Evolutionary conservation across 2,113 vertebrate species (phyloP).

Genomic region (Gadus macrocephalus): DNA sequence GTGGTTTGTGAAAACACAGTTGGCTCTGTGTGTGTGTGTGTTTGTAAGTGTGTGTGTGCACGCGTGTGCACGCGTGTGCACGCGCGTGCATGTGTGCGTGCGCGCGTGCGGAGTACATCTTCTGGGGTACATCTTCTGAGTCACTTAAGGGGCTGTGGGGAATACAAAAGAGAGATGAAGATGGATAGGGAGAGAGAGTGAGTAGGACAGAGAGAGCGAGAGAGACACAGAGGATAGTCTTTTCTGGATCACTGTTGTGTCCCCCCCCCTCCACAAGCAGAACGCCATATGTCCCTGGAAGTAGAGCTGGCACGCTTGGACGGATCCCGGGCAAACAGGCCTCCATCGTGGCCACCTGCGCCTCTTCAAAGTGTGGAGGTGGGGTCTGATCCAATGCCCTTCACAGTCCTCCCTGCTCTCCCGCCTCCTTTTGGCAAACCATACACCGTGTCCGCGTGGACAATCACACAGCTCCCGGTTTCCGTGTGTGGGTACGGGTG

Average conservation of each 20-base stretch:
- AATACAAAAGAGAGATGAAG: not conserved
- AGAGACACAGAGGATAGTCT: not conserved
- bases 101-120: too few relatives aligned
- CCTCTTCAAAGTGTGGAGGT: conserved; percentile 49
- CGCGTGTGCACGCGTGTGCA: not conserved
- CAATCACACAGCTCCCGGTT: not conserved
- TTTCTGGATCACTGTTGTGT: conserved; percentile 38
- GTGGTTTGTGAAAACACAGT: too few relatives aligned
- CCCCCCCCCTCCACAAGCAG: conserved; percentile 27
- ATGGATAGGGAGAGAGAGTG: not conserved
- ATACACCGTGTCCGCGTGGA: not conserved
- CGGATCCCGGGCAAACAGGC: conserved; percentile 42
- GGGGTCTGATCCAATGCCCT: conserved; percentile 48
- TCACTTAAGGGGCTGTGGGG: not conserved
- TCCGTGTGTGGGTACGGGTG: not conserved
- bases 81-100: too few relatives aligned
- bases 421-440: conserved; percentile 16
- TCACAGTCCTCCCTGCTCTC: conserved; percentile 6
- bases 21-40: too few relatives aligned
- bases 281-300: conserved; percentile 33
- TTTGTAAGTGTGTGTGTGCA: too few relatives aligned
- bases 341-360: conserved; percentile 49
- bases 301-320: conserved; percentile 25
- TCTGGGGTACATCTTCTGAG: not conserved
- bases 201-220: not conserved